A percentile compares a stretch with the other conserved stretches of the same genome.
Evolutionary conservation across 35 echinoderm and acorn worm genomes (phyloP).

Genomic region (Anneissia japonica): DNA sequence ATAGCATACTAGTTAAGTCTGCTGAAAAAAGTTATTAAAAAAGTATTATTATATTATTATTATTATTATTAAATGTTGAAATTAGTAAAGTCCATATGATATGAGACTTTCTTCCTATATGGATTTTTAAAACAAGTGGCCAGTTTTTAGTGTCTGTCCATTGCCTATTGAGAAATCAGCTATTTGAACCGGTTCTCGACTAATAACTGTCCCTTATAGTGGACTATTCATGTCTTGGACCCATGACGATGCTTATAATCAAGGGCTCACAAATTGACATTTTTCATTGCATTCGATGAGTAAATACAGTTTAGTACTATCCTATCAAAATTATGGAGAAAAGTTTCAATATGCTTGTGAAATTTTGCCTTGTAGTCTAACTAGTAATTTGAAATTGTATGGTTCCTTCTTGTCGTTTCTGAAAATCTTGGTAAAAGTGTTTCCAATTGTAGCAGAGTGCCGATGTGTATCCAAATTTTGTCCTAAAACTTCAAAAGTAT

Average conservation of each 20-base stretch:
- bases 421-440: neutral
- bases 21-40: neutral
- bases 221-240: neutral
- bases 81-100: neutral
- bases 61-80: neutral
- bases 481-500: neutral
- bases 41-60: neutral
- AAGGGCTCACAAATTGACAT: neutral
- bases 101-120: neutral
- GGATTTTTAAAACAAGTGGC: neutral
- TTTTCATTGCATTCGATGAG: too few species aligned
- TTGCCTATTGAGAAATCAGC: neutral
- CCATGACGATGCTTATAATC: neutral
- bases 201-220: neutral
- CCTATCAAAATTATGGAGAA: neutral
- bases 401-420: too few species aligned
- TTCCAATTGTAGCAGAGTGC: neutral
- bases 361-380: too few species aligned
- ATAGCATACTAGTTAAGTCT: neutral
- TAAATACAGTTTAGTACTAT: neutral
- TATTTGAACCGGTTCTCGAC: neutral
- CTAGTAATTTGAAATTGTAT: too few species aligned
- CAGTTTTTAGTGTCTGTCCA: neutral
- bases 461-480: neutral
- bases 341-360: neutral